phyloP scores from a whole-genome alignment of 2,113 vertebrate genomes.

The Salminus brasiliensis region DNA sequence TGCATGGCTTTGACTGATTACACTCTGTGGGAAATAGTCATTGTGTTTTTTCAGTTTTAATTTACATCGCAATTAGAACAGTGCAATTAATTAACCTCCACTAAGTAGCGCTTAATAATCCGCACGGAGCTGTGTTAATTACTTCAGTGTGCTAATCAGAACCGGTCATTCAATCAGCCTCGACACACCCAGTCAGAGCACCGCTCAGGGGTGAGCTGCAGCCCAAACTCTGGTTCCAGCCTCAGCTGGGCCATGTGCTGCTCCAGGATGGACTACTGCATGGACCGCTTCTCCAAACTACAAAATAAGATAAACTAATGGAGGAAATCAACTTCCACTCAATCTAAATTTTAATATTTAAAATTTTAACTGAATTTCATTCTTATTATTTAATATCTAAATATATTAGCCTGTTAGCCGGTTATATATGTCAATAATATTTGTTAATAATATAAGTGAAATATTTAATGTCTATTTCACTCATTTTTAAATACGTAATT shows the following conservation, averaged over 20 bases:
- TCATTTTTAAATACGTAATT: too few relatives aligned
- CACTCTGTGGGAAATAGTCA: conserved; percentile 24
- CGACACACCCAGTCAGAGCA: not conserved
- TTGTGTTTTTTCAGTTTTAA: conserved; percentile 41
- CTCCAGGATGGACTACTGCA: too few relatives aligned
- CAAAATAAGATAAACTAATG: too few relatives aligned
- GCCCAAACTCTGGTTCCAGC: not conserved
- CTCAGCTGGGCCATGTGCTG: not conserved
- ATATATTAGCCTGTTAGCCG: too few relatives aligned
- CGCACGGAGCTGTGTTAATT: conserved; percentile 49
- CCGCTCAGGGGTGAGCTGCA: not conserved
- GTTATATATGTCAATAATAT: too few relatives aligned
- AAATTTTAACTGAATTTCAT: too few relatives aligned
- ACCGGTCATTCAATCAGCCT: conserved; percentile 27
- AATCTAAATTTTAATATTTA: too few relatives aligned
- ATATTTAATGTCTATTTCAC: too few relatives aligned
- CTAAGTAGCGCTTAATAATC: conserved; percentile 48
- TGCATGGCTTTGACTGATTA: conserved; percentile 32
- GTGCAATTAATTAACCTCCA: conserved; percentile 55
- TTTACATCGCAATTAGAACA: conserved; percentile 49
- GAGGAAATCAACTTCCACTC: too few relatives aligned
- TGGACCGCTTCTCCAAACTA: too few relatives aligned
- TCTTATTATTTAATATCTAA: too few relatives aligned
- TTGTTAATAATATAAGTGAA: too few relatives aligned
- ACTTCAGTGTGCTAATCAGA: conserved; percentile 46